Base-by-base conservation (phyloP, 2,113 vertebrate species). In the Leiothrix lutea region DNA sequence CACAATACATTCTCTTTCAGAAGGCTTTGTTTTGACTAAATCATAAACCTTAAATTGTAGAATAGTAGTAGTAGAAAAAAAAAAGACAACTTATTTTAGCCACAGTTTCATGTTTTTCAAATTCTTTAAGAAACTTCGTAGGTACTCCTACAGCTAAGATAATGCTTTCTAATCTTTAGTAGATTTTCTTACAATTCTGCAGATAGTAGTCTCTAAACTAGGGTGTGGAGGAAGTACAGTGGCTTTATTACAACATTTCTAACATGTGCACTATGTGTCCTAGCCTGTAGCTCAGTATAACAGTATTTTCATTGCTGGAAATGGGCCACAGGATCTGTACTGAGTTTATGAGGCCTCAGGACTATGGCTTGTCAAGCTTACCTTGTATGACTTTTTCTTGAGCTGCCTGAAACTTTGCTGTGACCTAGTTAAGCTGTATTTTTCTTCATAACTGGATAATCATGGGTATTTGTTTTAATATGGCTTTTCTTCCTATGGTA, bases 71-170 rank as follows among this genome's bases (percentile, higher is more conserved):
- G 10, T 6, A 57, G 31, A 65, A 82, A 81, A 45, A 81, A 45
- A 60, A 35, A 18, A 5, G 0, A 0, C 12, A 9, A 1, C 1
- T 12, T 33, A 56, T 81, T 53, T 23, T 5, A 48, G 29, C 13
- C 6, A 38, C 13, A 28, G 4, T 67, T 86, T 38, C 36, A 13
- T n/a, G 11, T 14, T 23, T 83, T 86, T 14, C 17, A 70, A 80
- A 70, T 9, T 35, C 5, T 87, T 91, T 15, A 57, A 26, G 11
- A 7, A 45, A 50, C 14, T 72, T 69, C 35, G 8, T 53, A 82
- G 6, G 13, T 53, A 79, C 15, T 38, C 5, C 19, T 71, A 58
- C 21, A 89, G 26, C 11, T 81, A 70, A 80, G 42, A 91, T 29
- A 65, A 45, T 40, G 1, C 0, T 70, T 77, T 66, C 19, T 54